These are phyloP conservation scores for Leptonema lineaticorne DNA, from an alignment of 1,140 invertebrate genomes.

Conservation along the genomic window DNA sequence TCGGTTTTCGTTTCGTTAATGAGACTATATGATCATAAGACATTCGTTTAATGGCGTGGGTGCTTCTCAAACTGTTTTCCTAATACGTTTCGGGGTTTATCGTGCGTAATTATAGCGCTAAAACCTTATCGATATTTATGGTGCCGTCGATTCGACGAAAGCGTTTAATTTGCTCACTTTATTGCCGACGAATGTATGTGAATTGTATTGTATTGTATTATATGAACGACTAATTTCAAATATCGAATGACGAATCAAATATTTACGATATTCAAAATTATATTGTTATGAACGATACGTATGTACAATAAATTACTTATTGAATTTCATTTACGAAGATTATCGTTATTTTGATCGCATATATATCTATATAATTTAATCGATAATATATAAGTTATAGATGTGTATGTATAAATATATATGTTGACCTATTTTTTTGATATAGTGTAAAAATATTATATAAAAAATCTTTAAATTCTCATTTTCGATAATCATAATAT, in stretches of 20 bases:
- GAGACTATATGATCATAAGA: constrained; percentile 12
- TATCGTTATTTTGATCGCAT: too few relatives aligned
- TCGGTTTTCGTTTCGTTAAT: constrained; percentile 16
- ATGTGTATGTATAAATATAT: too few relatives aligned
- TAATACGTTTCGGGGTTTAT: neutral
- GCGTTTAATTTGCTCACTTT: neutral
- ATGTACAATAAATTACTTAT: too few relatives aligned
- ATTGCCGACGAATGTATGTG: neutral
- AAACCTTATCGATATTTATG: neutral
- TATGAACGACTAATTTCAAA: neutral
- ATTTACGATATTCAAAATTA: neutral
- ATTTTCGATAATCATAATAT: too few relatives aligned
- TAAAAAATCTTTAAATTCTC: too few relatives aligned
- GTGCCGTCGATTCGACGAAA: too few relatives aligned
- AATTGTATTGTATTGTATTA: neutral
- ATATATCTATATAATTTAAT: too few relatives aligned
- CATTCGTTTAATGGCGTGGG: neutral
- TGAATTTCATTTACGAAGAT: too few relatives aligned
- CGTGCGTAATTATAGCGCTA: neutral
- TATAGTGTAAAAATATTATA: too few relatives aligned
- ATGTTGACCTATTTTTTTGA: too few relatives aligned
- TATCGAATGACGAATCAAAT: neutral
- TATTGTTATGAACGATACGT: too few relatives aligned
- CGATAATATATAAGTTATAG: too few relatives aligned
- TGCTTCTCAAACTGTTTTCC: neutral